Conservation (phyloP, 2,888 invertebrate genomes). For the Eristalis intricaria region DNA sequence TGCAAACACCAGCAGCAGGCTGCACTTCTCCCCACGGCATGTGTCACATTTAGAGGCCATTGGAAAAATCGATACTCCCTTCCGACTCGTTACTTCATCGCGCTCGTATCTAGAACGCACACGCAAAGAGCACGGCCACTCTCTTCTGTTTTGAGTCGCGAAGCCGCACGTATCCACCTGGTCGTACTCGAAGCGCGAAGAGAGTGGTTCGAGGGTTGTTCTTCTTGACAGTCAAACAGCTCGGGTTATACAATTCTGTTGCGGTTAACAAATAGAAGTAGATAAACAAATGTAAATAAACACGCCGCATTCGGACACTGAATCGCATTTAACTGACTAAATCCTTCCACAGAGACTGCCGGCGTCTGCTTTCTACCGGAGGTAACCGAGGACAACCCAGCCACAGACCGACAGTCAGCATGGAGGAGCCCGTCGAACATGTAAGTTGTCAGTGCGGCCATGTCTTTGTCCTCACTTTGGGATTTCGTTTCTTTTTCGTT, state of each 20-base stretch:
- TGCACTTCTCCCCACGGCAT: slow-evolving; percentile 6
- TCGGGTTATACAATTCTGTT: slow-evolving; percentile 55
- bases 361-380: slow-evolving; percentile 4
- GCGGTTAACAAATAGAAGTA: slow-evolving; percentile 29
- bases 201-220: slow-evolving; percentile 71
- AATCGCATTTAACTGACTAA: background rate
- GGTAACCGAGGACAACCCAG: slow-evolving; percentile 57
- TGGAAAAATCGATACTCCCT: slow-evolving; percentile 65
- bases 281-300: slow-evolving; percentile 57
- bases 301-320: background rate
- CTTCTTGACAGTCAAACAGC: slow-evolving; percentile 66
- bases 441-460: slow-evolving; percentile 36
- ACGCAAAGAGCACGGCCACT: slow-evolving; percentile 66
- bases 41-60: background rate
- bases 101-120: slow-evolving; percentile 55
- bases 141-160: slow-evolving; percentile 48
- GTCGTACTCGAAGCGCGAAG: slow-evolving; percentile 62
- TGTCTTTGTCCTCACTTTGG: background rate
- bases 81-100: slow-evolving; percentile 18
- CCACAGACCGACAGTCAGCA: slow-evolving; percentile 40
- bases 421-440: slow-evolving; percentile 42
- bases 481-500: slow-evolving; percentile 6
- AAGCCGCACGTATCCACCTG: slow-evolving; percentile 57
- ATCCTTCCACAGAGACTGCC: slow-evolving; percentile 36
- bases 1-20: slow-evolving; percentile 50